These are phyloP conservation scores for Alethe diademata DNA, from an alignment of 2,113 vertebrate genomes.

Conservation along the genomic window DNA sequence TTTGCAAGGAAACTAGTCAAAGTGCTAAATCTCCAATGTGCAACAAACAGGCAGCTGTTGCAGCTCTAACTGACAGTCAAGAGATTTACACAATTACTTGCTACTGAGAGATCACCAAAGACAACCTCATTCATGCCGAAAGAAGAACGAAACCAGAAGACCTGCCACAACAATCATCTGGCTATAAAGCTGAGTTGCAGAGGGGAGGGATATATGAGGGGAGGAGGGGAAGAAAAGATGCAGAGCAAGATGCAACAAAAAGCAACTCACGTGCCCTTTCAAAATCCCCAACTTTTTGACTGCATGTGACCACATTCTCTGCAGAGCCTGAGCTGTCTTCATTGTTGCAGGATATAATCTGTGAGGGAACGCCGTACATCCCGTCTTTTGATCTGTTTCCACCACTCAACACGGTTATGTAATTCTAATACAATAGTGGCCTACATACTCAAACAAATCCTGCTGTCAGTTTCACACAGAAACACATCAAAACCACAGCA, in stretches of 20 bases:
- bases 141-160: background rate
- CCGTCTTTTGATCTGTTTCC: slow-evolving; percentile 71
- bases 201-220: background rate
- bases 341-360: slow-evolving; percentile 68
- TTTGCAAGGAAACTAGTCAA: background rate
- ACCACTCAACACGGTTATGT: slow-evolving; percentile 84
- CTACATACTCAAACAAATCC: slow-evolving; percentile 93
- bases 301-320: slow-evolving; percentile 87
- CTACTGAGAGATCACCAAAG: background rate
- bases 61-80: background rate
- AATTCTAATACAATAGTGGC: slow-evolving; percentile 90
- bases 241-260: slow-evolving; percentile 51
- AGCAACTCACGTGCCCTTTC: slow-evolving; percentile 86
- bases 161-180: background rate
- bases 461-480: slow-evolving; percentile 74
- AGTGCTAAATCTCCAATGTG: background rate
- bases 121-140: background rate
- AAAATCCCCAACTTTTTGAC: slow-evolving; percentile 88
- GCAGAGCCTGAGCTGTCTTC: slow-evolving; percentile 85
- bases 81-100: background rate
- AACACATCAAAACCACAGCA: slow-evolving; percentile 58
- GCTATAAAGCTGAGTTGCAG: background rate
- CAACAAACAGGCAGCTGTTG: background rate
- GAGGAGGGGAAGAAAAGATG: background rate
- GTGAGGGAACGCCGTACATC: slow-evolving; percentile 38